Base-by-base conservation (phyloP, 2,888 invertebrate species). In the Drosophila fulvimacula region DNA sequence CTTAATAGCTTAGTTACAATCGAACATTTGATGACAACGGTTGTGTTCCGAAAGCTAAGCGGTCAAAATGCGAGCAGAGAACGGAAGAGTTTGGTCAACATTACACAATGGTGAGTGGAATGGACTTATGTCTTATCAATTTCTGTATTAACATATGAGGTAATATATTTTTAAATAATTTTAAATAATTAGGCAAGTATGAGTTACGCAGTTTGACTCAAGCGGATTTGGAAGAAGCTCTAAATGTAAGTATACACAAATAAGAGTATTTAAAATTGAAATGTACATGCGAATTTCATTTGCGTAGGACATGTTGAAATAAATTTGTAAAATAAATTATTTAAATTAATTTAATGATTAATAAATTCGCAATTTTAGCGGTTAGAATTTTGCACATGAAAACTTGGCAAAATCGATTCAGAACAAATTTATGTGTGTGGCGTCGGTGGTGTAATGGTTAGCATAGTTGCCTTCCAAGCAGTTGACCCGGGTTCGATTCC, bases 141-240 rank as follows among this genome's bases (percentile, higher is more conserved):
- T 7, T 42, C 1, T 15, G 13, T 15, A 15, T 44, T 6, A 21
- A 5, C n/a, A 19, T 6, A 30, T 30, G 3, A 30, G 13, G 13
- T 53, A 5, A 27, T 41, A 15, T 1, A 32, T 10, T 27, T 21
- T n/a, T 6, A 24, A 44, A 11, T 30, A 0, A 30, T 49, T 32
- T 38, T 63, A 11, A 4, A 19, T 5, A 69, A 73, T 24, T 36
- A 94, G 95, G 94, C 42, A 93, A 93, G 82, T 94, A 95, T 83
- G 94, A 93, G 82, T 93, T 95, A 80, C 93, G 94, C 78, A 94
- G 93, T 36, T 79, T 95, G 71, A 93, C 95, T 24, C 90, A 93
- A 53, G 93, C 93, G 34, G 94, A 94, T 5, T 90, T 95, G 66
- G 93, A 94, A 30, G 94, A 94, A 62, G 94, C 95, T 42, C 91